Percentiles rank a stretch among this genome's conserved stretches.
Evolutionary conservation across 2,888 invertebrate genomes (phyloP).

Genomic region (Metellina segmentata): DNA sequence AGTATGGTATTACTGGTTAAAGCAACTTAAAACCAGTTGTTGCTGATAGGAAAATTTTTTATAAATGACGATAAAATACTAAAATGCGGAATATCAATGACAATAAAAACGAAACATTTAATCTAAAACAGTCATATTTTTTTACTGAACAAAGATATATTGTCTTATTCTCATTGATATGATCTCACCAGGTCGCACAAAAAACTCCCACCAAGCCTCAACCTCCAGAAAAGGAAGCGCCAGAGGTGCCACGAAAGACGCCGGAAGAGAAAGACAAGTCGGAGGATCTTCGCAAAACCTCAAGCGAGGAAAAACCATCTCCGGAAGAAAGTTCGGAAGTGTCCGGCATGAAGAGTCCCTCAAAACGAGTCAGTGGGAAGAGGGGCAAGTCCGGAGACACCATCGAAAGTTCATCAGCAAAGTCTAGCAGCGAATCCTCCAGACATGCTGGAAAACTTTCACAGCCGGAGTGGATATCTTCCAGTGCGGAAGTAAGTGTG

Average conservation of each 20-base stretch:
- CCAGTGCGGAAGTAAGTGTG: constrained; percentile 63
- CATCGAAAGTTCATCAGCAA: constrained; percentile 65
- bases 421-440: constrained; percentile 73
- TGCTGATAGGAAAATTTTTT: too few species aligned
- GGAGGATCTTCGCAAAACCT: constrained; percentile 43
- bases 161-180: neutral
- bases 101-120: too few species aligned
- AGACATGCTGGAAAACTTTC: constrained; percentile 21
- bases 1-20: too few species aligned
- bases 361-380: neutral
- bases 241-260: neutral
- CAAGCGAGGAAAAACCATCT: constrained; percentile 69
- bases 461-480: constrained; percentile 66
- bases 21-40: too few species aligned
- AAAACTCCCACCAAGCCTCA: neutral
- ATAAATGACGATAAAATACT: too few species aligned
- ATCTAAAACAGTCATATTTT: neutral
- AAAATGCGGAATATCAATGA: too few species aligned
- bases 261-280: constrained; percentile 7
- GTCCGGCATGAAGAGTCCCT: constrained; percentile 68
- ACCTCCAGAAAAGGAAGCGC: neutral
- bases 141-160: neutral
- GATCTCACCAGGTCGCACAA: neutral
- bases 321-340: constrained; percentile 74
- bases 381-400: constrained; percentile 6